phyloP scores from a whole-genome alignment of 2,113 vertebrate genomes.

The Apistogramma diplotaenia region DNA sequence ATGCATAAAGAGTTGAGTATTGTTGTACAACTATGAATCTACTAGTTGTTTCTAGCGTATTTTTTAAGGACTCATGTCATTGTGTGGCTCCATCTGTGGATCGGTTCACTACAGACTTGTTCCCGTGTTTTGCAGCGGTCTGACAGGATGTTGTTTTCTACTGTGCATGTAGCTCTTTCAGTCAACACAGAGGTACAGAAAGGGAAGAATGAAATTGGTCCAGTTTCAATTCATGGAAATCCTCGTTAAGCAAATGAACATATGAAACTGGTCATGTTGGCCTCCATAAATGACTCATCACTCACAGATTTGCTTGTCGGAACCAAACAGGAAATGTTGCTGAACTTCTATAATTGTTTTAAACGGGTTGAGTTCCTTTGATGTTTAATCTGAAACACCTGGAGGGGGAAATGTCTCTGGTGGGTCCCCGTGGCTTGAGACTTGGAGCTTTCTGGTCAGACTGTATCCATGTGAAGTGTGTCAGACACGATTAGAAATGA shows the following conservation, averaged over 20 bases:
- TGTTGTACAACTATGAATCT: constrained; percentile 3
- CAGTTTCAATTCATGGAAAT: background rate
- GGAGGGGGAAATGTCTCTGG: background rate
- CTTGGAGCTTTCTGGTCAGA: background rate
- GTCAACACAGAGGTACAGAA: background rate
- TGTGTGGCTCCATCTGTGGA: background rate
- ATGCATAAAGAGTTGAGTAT: constrained; percentile 35
- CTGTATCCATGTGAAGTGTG: background rate
- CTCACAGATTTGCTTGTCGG: background rate
- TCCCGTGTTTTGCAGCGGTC: background rate
- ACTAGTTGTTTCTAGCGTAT: background rate
- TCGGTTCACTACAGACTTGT: background rate
- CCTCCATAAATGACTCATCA: background rate
- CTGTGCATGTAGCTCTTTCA: background rate
- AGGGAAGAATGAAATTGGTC: background rate
- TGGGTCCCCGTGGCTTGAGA: background rate
- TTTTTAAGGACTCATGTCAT: background rate
- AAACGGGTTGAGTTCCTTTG: background rate
- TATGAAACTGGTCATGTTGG: background rate
- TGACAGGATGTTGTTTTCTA: background rate
- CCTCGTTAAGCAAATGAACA: background rate
- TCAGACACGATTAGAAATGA: background rate
- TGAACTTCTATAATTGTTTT: background rate
- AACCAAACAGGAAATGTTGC: background rate
- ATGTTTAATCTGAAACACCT: background rate